Evolutionary conservation across 2,888 invertebrate genomes (phyloP).

Genomic region (Pristionchus japonicus): DNA sequence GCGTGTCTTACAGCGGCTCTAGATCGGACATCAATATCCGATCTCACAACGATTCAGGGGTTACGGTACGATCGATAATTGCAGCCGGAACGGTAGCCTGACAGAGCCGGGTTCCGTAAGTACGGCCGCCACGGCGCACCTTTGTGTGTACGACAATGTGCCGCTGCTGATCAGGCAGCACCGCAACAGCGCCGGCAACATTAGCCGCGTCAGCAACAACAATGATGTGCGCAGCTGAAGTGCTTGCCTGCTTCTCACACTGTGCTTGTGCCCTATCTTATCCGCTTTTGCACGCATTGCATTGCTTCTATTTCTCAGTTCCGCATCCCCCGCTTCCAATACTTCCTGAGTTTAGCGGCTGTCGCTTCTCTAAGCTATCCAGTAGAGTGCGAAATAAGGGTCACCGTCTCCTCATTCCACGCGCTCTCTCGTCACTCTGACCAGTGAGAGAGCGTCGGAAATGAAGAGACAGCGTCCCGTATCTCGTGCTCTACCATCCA

Average conservation of each 20-base stretch:
- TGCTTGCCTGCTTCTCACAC: neutral
- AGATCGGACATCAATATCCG: neutral
- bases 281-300: neutral
- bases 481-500: no score
- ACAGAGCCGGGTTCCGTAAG: conserved; percentile 30
- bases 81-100: conserved; percentile 41
- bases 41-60: neutral
- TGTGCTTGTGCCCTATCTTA: neutral
- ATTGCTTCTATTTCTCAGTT: neutral
- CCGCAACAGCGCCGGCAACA: neutral
- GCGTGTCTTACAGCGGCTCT: neutral
- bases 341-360: neutral
- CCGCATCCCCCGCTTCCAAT: conserved; percentile 1
- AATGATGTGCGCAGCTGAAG: neutral
- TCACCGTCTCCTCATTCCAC: no score
- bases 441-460: no score
- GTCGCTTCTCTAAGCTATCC: neutral
- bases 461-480: no score
- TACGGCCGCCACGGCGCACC: neutral
- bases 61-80: conserved; percentile 37
- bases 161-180: neutral
- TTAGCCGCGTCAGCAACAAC: neutral
- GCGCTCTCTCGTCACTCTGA: no score
- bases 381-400: no score
- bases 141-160: neutral